These are phyloP conservation scores for Aurelia aurita DNA, from an alignment of 30 jellyfish, hydroid and myxozoan genomes.

Conservation along the genomic window DNA sequence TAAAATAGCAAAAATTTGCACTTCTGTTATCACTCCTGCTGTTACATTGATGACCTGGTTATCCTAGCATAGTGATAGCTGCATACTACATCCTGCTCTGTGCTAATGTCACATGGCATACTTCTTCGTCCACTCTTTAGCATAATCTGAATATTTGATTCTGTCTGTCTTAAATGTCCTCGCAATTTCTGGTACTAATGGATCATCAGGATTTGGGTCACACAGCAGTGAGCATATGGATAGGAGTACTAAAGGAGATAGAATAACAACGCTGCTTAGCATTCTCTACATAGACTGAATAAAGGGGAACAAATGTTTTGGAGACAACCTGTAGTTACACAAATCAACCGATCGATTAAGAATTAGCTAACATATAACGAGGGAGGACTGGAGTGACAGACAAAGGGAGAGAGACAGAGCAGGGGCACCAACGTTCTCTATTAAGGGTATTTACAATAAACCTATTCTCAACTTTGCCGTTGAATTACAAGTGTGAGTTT, in stretches of 20 bases:
- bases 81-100: conserved; percentile 10
- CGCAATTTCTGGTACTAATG: conserved; percentile 98
- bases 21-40: conserved; percentile 19
- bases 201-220: conserved; percentile 99
- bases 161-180: conserved; percentile 80
- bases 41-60: background rate
- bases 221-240: conserved; percentile 98
- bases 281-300: too few species aligned
- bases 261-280: too few species aligned
- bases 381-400: background rate
- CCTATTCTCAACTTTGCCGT: conserved; percentile 1
- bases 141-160: conserved; percentile 66
- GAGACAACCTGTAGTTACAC: too few species aligned
- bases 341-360: too few species aligned
- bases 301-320: too few species aligned
- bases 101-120: conserved; percentile 85
- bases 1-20: conserved; percentile 35
- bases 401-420: conserved; percentile 20
- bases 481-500: background rate
- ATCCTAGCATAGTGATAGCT: conserved; percentile 17
- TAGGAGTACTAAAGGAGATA: conserved; percentile 65
- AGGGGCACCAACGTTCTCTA: background rate
- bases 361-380: too few species aligned
- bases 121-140: conserved; percentile 94
- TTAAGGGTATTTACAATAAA: conserved; percentile 46